Base-by-base conservation (phyloP, 2,797 vertebrate species). In the Parauchenoglanis ngamensis region DNA sequence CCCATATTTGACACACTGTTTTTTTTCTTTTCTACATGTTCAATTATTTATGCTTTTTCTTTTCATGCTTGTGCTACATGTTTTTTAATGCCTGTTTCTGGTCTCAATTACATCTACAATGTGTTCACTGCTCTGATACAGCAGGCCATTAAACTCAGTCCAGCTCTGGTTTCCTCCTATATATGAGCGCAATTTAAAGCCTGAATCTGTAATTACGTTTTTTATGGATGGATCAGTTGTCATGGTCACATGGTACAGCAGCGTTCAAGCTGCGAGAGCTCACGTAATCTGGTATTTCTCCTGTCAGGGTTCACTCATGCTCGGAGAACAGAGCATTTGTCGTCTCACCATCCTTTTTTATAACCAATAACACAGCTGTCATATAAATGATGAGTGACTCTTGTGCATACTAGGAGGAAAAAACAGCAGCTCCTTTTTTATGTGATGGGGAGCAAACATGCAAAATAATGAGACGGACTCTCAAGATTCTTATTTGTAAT, bases 311-410 rank as follows among this genome's bases (percentile, higher is more conserved):
- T 68, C 49, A 85, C 87, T 92, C 86, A 87, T 92, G 87, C 86
- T 89, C 87, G 56, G 86, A 87, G 94, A 92, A 94, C 92, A 87
- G 91, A 79, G 88, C 92, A 90, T 92, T 86, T 91, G 90, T 95
- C 92, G 92, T 89, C 89, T 92, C 90, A 88, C 87, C 79, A 54
- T 73, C 56, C 77, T 92, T 90, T 94, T 76, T 49, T 93, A 92
- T 90, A 92, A 90, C 92, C 90, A 90, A 90, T 89, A 91, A 90
- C 91, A 87, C 92, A 94, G 94, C 93, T 95, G 93, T 93, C 93
- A 86, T 90, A 91, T 93, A 89, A 90, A 91, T 93, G 89, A 91
- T 89, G 15, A 76, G 44, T 84, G 84, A 84, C 67, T 84, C 72
- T 70, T 28, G 49, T 68, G 46, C 40, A 19, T 25, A n/a, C 59